Evolutionary conservation across 2,113 vertebrate genomes (phyloP).

Genomic region (Steatornis caripensis): DNA sequence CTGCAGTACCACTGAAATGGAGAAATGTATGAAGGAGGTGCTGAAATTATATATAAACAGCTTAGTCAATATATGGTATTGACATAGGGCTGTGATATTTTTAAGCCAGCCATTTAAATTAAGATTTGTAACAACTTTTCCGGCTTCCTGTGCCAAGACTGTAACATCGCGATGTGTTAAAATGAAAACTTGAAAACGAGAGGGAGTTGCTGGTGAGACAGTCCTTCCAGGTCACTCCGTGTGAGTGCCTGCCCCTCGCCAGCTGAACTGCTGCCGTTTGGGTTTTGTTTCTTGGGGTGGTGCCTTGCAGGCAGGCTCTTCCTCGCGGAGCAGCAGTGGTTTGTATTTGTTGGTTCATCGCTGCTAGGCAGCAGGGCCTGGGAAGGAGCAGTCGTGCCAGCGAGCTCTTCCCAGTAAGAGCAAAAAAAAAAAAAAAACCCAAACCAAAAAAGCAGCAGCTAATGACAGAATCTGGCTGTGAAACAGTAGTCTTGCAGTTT

Average conservation of each 20-base stretch:
- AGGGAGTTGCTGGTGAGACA: background rate
- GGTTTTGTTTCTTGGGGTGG: background rate
- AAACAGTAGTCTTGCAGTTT: background rate
- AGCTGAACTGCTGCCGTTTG: background rate
- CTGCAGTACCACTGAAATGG: background rate
- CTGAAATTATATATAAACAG: background rate
- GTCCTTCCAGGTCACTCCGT: rapidly evolving
- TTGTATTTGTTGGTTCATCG: background rate
- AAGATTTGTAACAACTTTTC: background rate
- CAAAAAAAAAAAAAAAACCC: too few relatives aligned
- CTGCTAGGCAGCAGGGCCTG: background rate
- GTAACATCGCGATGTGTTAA: background rate
- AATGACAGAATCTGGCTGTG: background rate
- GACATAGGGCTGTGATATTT: background rate
- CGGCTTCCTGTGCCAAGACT: background rate
- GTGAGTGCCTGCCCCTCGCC: rapidly evolving
- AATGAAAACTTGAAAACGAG: background rate
- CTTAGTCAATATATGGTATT: background rate
- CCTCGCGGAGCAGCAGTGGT: rapidly evolving
- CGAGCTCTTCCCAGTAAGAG: background rate
- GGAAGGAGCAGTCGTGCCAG: background rate
- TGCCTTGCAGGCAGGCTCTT: background rate
- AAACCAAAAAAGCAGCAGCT: background rate
- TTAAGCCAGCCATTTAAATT: background rate
- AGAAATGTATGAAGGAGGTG: background rate